phyloP scores from a whole-genome alignment of 2,113 vertebrate species.

The Siniperca chuatsi region DNA sequence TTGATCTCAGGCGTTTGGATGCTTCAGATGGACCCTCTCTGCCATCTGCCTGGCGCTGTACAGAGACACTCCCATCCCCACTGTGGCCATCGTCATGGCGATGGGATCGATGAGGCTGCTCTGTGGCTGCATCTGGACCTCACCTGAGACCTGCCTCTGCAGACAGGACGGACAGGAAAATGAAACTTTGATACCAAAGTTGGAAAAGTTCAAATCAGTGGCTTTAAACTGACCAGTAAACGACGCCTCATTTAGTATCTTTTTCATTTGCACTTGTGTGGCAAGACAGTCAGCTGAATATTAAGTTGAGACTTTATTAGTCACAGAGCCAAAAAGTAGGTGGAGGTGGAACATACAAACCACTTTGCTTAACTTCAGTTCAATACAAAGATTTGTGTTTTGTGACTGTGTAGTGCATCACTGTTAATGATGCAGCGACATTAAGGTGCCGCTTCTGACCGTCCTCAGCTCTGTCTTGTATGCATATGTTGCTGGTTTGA shows the following conservation, averaged over 20 bases:
- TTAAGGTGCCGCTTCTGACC: neutral
- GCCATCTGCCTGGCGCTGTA: conserved; percentile 79
- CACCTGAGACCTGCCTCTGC: conserved; percentile 81
- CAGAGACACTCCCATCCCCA: conserved; percentile 74
- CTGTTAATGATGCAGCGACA: neutral
- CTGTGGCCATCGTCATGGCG: conserved; percentile 75
- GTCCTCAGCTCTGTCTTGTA: neutral
- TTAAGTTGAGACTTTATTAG: neutral
- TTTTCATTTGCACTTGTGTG: neutral
- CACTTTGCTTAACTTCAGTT: neutral
- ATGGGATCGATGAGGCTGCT: conserved; percentile 69
- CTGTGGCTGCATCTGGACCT: conserved; percentile 74
- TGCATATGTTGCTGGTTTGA: neutral
- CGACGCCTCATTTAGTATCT: neutral
- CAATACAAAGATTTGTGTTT: neutral
- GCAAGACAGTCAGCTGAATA: no score
- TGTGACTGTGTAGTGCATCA: neutral
- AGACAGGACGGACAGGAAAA: neutral
- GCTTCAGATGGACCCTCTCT: conserved; percentile 50
- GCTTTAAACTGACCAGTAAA: neutral
- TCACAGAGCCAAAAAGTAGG: neutral
- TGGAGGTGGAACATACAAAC: neutral
- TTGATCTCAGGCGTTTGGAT: neutral
- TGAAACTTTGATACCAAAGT: no score
- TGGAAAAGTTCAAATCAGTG: neutral